These are phyloP conservation scores for Noctua comes DNA, from an alignment of 2,888 invertebrate genomes.

Conservation along the genomic window DNA sequence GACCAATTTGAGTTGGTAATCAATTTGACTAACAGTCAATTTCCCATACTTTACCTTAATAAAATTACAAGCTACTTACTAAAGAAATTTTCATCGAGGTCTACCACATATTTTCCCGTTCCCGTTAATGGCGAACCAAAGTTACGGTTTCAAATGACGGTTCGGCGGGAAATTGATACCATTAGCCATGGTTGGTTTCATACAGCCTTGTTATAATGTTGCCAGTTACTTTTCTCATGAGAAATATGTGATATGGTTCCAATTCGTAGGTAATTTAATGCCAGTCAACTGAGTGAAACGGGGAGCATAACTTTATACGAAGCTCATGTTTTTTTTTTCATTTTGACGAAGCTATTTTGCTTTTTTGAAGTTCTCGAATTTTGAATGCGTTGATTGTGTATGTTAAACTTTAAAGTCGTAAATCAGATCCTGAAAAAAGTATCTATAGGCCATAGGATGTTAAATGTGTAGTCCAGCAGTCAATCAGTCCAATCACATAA, in stretches of 20 bases:
- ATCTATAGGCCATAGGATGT: not conserved
- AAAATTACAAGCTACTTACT: not conserved
- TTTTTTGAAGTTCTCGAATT: not conserved
- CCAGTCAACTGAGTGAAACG: conserved; percentile 8
- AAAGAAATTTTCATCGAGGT: conserved; percentile 24
- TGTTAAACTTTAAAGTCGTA: too few relatives aligned
- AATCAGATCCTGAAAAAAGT: too few relatives aligned
- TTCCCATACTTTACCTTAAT: not conserved
- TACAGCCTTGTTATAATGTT: conserved; percentile 28
- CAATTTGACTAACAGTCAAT: not conserved
- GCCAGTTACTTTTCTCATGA: conserved; percentile 34
- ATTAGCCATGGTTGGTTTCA: conserved; percentile 50
- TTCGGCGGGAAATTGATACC: conserved; percentile 58
- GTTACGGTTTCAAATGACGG: conserved; percentile 48
- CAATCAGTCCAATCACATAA: not conserved
- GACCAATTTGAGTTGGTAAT: not conserved
- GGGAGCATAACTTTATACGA: not conserved
- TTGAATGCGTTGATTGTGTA: not conserved
- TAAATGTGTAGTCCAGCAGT: too few relatives aligned
- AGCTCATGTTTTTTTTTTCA: not conserved
- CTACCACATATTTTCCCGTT: conserved; percentile 27
- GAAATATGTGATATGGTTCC: conserved; percentile 28
- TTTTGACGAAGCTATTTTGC: not conserved
- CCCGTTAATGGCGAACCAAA: conserved; percentile 26
- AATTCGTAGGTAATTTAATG: conserved; percentile 13